Base-by-base conservation (phyloP, 2,888 invertebrate species). In the Plebejus argus region DNA sequence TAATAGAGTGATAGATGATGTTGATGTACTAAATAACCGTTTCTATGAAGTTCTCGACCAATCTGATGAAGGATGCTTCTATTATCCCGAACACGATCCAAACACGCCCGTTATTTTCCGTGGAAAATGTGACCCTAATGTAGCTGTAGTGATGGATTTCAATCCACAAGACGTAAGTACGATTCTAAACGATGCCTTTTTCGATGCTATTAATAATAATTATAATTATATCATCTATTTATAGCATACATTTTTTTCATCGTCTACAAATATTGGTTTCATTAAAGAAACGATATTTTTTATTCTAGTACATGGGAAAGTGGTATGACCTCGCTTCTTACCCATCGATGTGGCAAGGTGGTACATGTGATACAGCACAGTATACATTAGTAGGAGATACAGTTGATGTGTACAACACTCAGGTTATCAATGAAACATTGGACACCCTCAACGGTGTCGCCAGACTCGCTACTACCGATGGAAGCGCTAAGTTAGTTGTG, bases 401-500 rank as follows among this genome's bases (percentile, higher is more conserved):
- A 1, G 80, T 82, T 0, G 81, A 83, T 20, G 84, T 85, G 5
- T 82, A 77, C 72, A 84, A 83, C 76, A 82, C 89, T 0, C 88
- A 90, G 82, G 90, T 90, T 0, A 78, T 87, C n/a, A 82, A 87
- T 78, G 83, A 88, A 78, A 81, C 80, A 0, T 81, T 91, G 18
- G 84, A 85, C n/a, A 85, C 85, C 18, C 88, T 89, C 6, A 83
- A 78, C 1, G 92, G 91, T 4, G 78, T 80, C 2, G 92, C 89
- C 8, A 83, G 82, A 3, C 61, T 85, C 0, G 82, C 94, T 58
- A 94, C 94, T 0, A 94, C 94, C 0, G 96, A 96, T 84, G 93
- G 92, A 4, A 92, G 90, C 80, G 96, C 95, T 58, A 94, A 95
- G 33, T 94, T 96, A 0, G 92, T 95, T 0, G 96, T 96, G 88